Evolutionary conservation across 2,113 vertebrate species (phyloP).

Genomic region (Thalassarche chlororhynchos): DNA sequence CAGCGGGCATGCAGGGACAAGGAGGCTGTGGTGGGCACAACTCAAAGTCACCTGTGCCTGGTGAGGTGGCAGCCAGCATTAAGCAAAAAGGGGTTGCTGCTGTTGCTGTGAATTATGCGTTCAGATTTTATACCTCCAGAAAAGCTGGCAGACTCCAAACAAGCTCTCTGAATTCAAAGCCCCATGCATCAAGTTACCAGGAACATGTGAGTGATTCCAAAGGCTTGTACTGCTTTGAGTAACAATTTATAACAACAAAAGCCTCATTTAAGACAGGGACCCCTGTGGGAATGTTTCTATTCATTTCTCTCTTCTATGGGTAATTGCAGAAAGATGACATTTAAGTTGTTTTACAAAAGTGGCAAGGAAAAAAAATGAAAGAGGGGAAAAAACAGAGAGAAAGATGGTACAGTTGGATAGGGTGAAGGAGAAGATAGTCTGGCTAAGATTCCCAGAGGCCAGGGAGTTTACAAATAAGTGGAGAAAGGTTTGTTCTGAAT

Average conservation of each 20-base stretch:
- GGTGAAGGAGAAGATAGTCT: not conserved
- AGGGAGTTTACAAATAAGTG: not conserved
- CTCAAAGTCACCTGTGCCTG: not conserved
- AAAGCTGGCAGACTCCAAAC: conserved; percentile 50
- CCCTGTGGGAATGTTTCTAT: conserved; percentile 74
- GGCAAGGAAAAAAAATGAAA: conserved; percentile 21
- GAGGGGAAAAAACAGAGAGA: not conserved
- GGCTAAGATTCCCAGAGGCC: not conserved
- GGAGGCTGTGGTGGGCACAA: not conserved
- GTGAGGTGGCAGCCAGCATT: not conserved
- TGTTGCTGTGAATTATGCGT: not conserved
- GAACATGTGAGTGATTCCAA: conserved; percentile 61
- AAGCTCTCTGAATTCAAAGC: conserved; percentile 61
- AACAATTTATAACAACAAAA: conserved; percentile 77
- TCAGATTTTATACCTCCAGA: conserved; percentile 39
- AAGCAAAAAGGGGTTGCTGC: not conserved
- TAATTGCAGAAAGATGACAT: conserved; percentile 75
- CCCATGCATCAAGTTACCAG: conserved; percentile 53
- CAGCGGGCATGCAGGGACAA: not conserved
- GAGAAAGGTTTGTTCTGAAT: not conserved
- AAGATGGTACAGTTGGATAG: not conserved
- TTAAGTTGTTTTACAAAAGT: conserved; percentile 71
- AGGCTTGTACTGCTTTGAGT: conserved; percentile 74
- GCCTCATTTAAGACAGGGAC: conserved; percentile 75
- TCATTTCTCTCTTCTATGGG: conserved; percentile 64